Percentiles rank a stretch among this genome's conserved stretches.
phyloP scores from a whole-genome alignment of 2,797 vertebrate genomes.

The Periparus ater region DNA sequence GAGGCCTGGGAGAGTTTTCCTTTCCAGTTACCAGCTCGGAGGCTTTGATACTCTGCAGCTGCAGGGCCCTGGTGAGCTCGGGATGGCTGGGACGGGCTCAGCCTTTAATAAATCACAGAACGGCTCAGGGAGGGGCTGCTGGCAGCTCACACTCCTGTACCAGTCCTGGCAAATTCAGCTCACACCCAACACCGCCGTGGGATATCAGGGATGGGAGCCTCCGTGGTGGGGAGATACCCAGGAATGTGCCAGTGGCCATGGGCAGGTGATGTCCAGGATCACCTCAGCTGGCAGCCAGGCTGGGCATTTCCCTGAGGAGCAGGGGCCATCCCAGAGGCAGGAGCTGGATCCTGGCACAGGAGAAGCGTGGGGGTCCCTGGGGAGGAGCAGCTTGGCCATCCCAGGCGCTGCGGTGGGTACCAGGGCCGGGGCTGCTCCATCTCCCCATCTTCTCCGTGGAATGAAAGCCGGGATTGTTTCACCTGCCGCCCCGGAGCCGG shows the following conservation, averaged over 20 bases:
- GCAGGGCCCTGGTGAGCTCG: neutral
- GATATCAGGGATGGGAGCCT: neutral
- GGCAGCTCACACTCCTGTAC: neutral
- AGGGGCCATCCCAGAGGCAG: neutral
- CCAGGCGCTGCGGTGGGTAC: rapidly evolving
- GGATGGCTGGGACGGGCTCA: neutral
- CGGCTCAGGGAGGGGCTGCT: neutral
- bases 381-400: neutral
- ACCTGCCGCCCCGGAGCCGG: constrained; percentile 28
- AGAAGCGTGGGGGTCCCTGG: rapidly evolving
- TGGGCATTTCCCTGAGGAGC: neutral
- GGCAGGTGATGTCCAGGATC: neutral
- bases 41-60: neutral
- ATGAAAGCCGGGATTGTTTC: constrained; percentile 72
- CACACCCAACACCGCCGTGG: rapidly evolving
- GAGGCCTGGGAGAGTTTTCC: neutral
- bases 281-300: rapidly evolving
- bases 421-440: rapidly evolving
- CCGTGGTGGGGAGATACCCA: rapidly evolving
- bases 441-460: neutral
- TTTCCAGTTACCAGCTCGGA: neutral
- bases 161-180: neutral
- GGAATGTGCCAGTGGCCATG: neutral
- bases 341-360: neutral
- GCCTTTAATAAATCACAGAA: neutral